Evolutionary conservation across 2,113 vertebrate species (phyloP), one percentile per base, ranked within the genome.

Genomic region (Fukomys damarensis): DNA sequence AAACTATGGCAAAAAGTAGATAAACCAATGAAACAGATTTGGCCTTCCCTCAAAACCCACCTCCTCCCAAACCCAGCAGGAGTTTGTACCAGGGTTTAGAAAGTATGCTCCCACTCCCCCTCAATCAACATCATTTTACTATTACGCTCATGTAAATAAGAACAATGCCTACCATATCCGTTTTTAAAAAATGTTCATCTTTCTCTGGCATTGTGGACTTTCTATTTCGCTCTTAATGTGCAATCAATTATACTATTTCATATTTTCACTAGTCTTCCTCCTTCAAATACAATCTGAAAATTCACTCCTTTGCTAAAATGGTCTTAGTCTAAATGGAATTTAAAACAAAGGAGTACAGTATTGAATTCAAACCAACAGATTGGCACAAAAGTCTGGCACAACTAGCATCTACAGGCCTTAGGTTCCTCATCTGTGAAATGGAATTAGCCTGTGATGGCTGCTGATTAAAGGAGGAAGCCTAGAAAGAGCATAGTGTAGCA

Each of bases 61-160:
- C 93, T 70, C 56, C 66, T 41, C 61, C 28, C 61, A 26, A 96
- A 70, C 38, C 84, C 94, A 91, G 91, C 43, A 81, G 49, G 38
- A 46, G 72, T 91, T 30, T 1, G 0, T 66, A 97, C 81, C 72
- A 68, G 70, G 56, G 59, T 80, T 80, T 56, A 49, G 61, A 82
- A 96, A 97, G 84, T 68, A 90, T 1, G 26, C 6, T 76, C 76
- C 46, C 11, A 52, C 94, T 93, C 66, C 14, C 70, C 2, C 83
- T 93, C 86, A 96, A 92, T 96, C 70, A 95, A 79, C 76, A 19
- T 59, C 30, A 91, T 95, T 93, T 97, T 95, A 97, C 92, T 94
- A 94, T 17, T 95, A 94, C 70, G 58, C 63, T 22, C 43, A 89
- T 66, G 5, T 46, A n/a, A 92, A 28, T n/a, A 24, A 56, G 13